Evolutionary conservation across 1,140 invertebrate species (phyloP).

Genomic region (Penaeus japonicus): DNA sequence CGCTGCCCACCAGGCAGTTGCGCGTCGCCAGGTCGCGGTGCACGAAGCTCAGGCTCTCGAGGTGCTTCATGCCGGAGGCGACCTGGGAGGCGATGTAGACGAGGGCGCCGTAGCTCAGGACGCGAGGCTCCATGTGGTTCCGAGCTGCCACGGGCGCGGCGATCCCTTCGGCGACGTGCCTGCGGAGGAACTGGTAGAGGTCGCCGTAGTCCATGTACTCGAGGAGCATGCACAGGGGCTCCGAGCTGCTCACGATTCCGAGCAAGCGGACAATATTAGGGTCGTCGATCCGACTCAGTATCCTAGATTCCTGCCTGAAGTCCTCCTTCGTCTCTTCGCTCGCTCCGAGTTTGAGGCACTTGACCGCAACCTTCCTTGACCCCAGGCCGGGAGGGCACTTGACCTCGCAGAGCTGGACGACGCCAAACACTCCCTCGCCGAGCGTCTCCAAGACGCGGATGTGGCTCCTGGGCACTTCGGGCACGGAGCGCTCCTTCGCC

Average conservation of each 20-base stretch:
- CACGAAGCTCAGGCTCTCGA: constrained; percentile 80
- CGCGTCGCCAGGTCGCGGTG: constrained; percentile 80
- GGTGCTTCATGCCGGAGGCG: constrained; percentile 84
- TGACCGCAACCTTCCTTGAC: constrained; percentile 65
- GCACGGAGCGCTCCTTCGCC: constrained; percentile 63
- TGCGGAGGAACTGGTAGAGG: constrained; percentile 66
- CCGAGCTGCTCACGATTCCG: constrained; percentile 55
- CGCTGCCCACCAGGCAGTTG: constrained; percentile 65
- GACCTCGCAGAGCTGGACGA: constrained; percentile 66
- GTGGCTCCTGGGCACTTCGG: constrained; percentile 77
- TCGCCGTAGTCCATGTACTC: constrained; percentile 58
- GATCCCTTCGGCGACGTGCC: constrained; percentile 74
- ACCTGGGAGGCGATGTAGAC: constrained; percentile 77
- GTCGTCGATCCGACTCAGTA: constrained; percentile 66
- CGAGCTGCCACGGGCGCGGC: constrained; percentile 56
- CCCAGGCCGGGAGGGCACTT: constrained; percentile 59
- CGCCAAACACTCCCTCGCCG: constrained; percentile 82
- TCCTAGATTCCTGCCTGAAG: constrained; percentile 66
- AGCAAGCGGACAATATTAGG: constrained; percentile 60
- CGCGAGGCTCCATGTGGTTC: constrained; percentile 70
- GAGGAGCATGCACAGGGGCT: constrained; percentile 58
- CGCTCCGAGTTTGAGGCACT: constrained; percentile 65
- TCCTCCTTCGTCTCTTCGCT: constrained; percentile 66
- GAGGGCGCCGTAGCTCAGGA: constrained; percentile 71
- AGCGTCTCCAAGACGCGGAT: constrained; percentile 80